phyloP scores from a whole-genome alignment of 2,113 vertebrate species.

The Willisornis vidua region DNA sequence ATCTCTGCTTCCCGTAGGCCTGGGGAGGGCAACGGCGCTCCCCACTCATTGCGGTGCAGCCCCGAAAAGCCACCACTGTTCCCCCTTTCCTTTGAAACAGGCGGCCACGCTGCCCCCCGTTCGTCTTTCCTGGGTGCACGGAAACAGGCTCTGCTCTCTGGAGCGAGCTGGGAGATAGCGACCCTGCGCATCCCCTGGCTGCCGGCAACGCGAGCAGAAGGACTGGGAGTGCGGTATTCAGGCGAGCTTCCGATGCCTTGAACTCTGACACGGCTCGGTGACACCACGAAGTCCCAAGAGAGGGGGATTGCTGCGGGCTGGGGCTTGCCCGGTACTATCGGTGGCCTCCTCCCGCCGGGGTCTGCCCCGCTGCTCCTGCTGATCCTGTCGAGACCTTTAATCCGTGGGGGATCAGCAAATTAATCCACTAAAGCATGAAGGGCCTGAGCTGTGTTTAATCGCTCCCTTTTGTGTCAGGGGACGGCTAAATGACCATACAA shows the following conservation, averaged over 20 bases:
- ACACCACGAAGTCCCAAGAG: slow-evolving; percentile 14
- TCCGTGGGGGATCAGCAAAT: slow-evolving; percentile 75
- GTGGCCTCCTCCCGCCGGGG: slow-evolving; percentile 13
- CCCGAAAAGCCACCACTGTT: background rate
- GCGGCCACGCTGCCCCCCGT: fast-evolving
- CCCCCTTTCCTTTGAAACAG: background rate
- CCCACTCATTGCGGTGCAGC: background rate
- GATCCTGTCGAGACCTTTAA: slow-evolving; percentile 71
- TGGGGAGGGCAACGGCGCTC: background rate
- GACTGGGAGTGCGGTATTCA: background rate
- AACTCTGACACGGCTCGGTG: slow-evolving; percentile 54
- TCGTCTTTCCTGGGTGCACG: fast-evolving
- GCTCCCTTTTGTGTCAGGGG: slow-evolving; percentile 74
- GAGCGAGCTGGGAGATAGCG: fast-evolving
- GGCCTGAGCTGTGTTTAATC: slow-evolving; percentile 75
- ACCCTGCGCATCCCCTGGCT: fast-evolving
- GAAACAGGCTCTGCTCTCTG: background rate
- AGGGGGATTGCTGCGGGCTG: background rate
- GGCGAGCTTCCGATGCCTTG: slow-evolving; percentile 53
- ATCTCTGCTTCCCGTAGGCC: slow-evolving; percentile 46
- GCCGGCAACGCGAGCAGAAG: background rate
- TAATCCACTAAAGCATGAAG: slow-evolving; percentile 79
- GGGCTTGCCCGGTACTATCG: background rate
- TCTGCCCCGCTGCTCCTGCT: slow-evolving; percentile 35
- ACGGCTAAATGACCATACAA: slow-evolving; percentile 76